Conservation (phyloP, 2,797 vertebrate genomes). For the Enteromius afrohamiltoni region DNA sequence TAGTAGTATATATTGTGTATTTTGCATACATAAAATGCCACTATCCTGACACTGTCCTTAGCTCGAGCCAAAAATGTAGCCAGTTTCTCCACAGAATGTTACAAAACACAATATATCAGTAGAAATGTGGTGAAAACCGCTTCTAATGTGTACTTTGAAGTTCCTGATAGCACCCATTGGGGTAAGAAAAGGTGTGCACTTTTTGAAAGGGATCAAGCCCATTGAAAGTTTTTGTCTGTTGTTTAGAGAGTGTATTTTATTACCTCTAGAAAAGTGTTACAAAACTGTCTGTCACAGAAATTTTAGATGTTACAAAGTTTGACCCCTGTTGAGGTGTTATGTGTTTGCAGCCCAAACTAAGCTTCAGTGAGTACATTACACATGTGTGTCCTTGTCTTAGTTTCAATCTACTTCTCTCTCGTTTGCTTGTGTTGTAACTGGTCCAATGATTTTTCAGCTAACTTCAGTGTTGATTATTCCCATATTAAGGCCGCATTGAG, state of each 20-base stretch:
- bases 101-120: neutral
- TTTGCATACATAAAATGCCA: neutral
- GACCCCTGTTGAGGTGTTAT: neutral
- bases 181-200: neutral
- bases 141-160: neutral
- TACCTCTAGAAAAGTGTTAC: neutral
- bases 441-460: neutral
- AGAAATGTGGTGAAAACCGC: neutral
- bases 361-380: slow-evolving; percentile 31
- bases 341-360: slow-evolving; percentile 32
- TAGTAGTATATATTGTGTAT: neutral
- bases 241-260: neutral
- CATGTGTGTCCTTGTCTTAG: neutral
- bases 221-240: neutral
- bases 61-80: neutral
- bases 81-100: neutral
- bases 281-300: neutral
- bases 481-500: slow-evolving; percentile 1
- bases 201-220: neutral
- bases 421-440: neutral
- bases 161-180: neutral
- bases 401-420: neutral
- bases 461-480: slow-evolving; percentile 23
- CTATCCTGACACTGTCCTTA: neutral
- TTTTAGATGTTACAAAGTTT: neutral